Percentiles rank a stretch among this genome's conserved stretches.
These are phyloP conservation scores for Bombus sibiricus DNA, from an alignment of 1,140 invertebrate species.

Conservation along the genomic window DNA sequence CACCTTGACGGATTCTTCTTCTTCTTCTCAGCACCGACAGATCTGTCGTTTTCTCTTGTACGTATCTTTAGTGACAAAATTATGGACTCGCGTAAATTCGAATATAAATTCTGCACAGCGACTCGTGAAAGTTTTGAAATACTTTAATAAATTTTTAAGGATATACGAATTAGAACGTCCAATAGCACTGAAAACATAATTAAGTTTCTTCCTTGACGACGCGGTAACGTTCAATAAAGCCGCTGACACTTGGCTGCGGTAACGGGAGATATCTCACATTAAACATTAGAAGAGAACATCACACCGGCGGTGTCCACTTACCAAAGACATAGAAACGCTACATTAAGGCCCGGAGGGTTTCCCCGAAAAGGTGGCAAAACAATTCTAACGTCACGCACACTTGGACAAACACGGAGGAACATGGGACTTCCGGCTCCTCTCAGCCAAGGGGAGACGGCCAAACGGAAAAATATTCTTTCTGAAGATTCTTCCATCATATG, in stretches of 20 bases:
- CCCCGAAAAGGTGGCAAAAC: conserved; percentile 62
- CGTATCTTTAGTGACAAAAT: too few relatives aligned
- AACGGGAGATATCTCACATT: neutral
- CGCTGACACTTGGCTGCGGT: neutral
- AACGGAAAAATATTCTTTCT: conserved; percentile 39
- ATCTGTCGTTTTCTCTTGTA: too few relatives aligned
- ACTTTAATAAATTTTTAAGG: too few relatives aligned
- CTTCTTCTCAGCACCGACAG: too few relatives aligned
- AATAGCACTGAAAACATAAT: neutral
- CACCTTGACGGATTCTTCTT: neutral
- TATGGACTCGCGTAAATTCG: too few relatives aligned
- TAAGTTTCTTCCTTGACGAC: neutral
- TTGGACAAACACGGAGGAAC: conserved; percentile 71
- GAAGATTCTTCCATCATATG: neutral
- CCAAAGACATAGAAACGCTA: conserved; percentile 13
- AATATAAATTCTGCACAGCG: too few relatives aligned
- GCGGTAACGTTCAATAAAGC: neutral
- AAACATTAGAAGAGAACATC: neutral
- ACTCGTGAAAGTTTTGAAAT: too few relatives aligned
- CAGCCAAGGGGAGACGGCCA: conserved; percentile 23
- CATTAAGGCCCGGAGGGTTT: neutral
- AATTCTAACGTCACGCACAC: conserved; percentile 66
- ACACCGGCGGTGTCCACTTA: conserved; percentile 53
- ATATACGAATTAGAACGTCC: neutral
- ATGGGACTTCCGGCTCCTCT: conserved; percentile 66